Conservation (phyloP, 2,888 invertebrate species). For the Boloria euphrosyne region DNA sequence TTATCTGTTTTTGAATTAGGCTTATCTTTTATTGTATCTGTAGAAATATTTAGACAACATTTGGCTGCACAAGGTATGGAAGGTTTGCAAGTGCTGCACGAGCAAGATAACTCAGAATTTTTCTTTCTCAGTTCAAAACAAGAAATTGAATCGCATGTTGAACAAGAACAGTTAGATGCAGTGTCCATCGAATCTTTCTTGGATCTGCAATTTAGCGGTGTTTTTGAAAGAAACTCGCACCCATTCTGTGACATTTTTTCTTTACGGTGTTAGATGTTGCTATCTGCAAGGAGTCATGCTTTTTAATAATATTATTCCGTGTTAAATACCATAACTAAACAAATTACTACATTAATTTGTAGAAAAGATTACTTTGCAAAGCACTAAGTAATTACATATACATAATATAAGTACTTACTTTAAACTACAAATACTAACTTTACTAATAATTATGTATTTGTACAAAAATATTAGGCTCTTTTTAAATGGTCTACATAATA, state of each 20-base stretch:
- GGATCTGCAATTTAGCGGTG: not conserved
- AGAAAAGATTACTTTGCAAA: too few relatives aligned
- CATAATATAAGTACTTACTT: too few relatives aligned
- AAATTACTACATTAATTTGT: too few relatives aligned
- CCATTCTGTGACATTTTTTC: constrained; percentile 17
- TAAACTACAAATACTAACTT: too few relatives aligned
- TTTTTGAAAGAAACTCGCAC: constrained; percentile 5
- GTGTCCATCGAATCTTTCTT: constrained; percentile 1
- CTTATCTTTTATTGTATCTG: not conserved
- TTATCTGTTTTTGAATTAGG: not conserved
- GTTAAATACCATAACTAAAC: too few relatives aligned
- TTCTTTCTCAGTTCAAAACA: constrained; percentile 49
- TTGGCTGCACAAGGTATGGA: not conserved
- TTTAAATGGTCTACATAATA: too few relatives aligned
- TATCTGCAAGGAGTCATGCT: too few relatives aligned
- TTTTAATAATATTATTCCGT: too few relatives aligned
- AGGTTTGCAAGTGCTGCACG: constrained; percentile 35
- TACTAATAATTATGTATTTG: too few relatives aligned
- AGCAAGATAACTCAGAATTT: constrained; percentile 41
- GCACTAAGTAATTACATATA: too few relatives aligned
- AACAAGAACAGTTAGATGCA: constrained; percentile 53
- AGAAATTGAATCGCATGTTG: constrained; percentile 49
- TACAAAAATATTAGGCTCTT: too few relatives aligned
- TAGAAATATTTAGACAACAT: not conserved
- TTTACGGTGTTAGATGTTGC: not conserved